Base-by-base conservation (phyloP, 2,113 vertebrate genomes). In the Lagopus muta region DNA sequence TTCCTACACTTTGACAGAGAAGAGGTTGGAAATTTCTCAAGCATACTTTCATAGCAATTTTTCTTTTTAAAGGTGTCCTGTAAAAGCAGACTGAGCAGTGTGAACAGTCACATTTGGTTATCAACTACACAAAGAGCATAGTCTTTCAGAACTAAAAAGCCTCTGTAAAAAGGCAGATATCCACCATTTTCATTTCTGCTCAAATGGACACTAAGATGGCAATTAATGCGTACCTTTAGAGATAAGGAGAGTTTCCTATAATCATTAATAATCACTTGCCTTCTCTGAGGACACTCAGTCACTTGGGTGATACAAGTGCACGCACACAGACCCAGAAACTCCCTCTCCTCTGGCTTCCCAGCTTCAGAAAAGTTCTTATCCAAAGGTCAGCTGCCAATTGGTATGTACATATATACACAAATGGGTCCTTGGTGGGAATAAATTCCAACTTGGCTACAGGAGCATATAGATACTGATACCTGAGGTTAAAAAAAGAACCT, bases 371-470 rank as follows among this genome's bases (percentile, higher is more conserved):
- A 93, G 76, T 90, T 96, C 90, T 83, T 88, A 86, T 94, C 65
- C 90, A 96, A 95, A 97, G 94, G 96, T 96, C 94, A 97, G 22
- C 85, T 90, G 79, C 88, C 76, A 94, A 75, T 93, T 17, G 20
- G 61, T 83, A 88, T 93, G 79, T 93, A 94, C 82, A 81, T 90
- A 89, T 80, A 94, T 60, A 92, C 62, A 96, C 89, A 95, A 40
- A 62, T 55, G 30, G 48, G 82, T 91, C 93, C 85, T 90, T 54
- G 43, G 80, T 94, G 91, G 94, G 95, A 95, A 94, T 94, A 94
- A 91, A 95, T 90, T 96, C 90, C 57, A 82, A 54, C 57, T 58
- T 90, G 76, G 70, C 76, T 93, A 90, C 32, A 61, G 78, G 58
- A 94, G 82, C 80, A 76, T 94, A 88, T 85, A 93, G 77, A 80